These are phyloP conservation scores for Oncopodura yosiiana DNA, from an alignment of 1,140 invertebrate species.

Conservation along the genomic window DNA sequence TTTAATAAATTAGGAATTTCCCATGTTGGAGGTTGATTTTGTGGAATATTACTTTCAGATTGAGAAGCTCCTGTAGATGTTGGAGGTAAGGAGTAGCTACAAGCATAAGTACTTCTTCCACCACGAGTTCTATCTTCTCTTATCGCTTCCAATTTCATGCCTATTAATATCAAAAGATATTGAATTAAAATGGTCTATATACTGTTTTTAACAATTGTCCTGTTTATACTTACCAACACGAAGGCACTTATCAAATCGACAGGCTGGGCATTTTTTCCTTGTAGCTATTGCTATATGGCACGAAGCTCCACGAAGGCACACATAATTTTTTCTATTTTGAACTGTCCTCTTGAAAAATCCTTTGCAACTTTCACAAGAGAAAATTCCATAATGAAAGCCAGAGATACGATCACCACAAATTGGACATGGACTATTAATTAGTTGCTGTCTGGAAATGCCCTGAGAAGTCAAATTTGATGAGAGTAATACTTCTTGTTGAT, in stretches of 20 bases:
- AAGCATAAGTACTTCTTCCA: constrained; percentile 89
- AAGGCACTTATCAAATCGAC: constrained; percentile 92
- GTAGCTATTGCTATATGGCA: constrained; percentile 56
- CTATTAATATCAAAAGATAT: neutral
- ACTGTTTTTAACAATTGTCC: constrained; percentile 45
- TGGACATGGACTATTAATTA: constrained; percentile 76
- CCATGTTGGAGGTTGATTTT: constrained; percentile 34
- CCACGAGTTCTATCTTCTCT: constrained; percentile 86
- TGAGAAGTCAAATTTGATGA: constrained; percentile 49
- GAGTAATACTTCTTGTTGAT: constrained; percentile 42
- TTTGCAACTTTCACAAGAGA: constrained; percentile 94
- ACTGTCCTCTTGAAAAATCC: constrained; percentile 97
- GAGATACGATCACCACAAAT: constrained; percentile 92
- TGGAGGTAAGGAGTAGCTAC: constrained; percentile 73
- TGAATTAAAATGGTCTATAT: neutral
- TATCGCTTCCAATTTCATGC: constrained; percentile 55
- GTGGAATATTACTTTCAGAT: constrained; percentile 20
- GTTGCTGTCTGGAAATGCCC: constrained; percentile 74
- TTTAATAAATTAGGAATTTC: constrained; percentile 37
- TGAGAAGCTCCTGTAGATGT: constrained; percentile 34
- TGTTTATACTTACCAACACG: constrained; percentile 94
- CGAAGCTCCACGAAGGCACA: constrained; percentile 78
- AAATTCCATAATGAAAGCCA: constrained; percentile 92
- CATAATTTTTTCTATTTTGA: constrained; percentile 94
- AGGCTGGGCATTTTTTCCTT: constrained; percentile 92